Evolutionary conservation across 2,113 vertebrate genomes (phyloP).

Genomic region (Pteropus alecto): DNA sequence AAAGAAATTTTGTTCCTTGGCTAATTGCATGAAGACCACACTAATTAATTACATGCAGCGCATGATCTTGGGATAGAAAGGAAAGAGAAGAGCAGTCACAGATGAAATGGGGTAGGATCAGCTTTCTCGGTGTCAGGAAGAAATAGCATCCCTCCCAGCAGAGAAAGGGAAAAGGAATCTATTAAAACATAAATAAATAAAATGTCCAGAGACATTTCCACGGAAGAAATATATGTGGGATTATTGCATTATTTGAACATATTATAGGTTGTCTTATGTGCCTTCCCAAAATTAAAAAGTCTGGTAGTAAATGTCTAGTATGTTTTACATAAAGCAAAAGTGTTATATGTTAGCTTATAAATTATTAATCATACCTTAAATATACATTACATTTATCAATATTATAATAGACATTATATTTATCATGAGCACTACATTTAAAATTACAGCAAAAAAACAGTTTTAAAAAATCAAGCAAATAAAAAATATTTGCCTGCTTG

Average conservation of each 20-base stretch:
- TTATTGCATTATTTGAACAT: not conserved
- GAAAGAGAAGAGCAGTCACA: not conserved
- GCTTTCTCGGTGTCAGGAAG: not conserved
- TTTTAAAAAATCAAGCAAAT: not conserved
- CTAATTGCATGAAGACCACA: not conserved
- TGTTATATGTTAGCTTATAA: not conserved
- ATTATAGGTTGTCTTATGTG: not conserved
- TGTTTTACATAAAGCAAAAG: not conserved
- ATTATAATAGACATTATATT: not conserved
- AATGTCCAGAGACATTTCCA: not conserved
- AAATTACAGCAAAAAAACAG: not conserved
- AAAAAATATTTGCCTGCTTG: not conserved
- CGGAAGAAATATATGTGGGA: not conserved
- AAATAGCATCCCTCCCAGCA: not conserved
- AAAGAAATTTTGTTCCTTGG: conserved; percentile 1
- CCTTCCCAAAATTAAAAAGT: not conserved
- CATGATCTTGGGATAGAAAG: not conserved
- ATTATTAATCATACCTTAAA: not conserved
- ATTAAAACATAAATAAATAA: conserved; percentile 24
- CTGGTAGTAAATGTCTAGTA: not conserved
- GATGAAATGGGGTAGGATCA: not conserved
- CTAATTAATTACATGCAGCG: not conserved
- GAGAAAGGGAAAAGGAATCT: not conserved
- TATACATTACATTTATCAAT: not conserved
- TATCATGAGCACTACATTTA: not conserved